Conservation (phyloP, 2,113 vertebrate genomes). For the Hydrochoerus hydrochaeris region DNA sequence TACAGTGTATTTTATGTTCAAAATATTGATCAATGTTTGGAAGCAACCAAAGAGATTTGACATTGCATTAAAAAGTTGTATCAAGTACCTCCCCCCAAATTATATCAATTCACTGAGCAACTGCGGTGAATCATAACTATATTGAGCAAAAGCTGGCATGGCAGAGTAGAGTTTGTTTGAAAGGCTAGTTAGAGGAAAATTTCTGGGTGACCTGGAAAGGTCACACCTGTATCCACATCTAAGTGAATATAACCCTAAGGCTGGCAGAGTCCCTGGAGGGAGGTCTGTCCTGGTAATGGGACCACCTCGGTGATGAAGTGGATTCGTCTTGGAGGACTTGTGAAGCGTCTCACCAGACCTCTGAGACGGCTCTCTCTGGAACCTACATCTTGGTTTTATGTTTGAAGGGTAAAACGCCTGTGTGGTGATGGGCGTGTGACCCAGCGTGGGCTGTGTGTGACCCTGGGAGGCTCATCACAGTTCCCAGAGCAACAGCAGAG, state of each 20-base stretch:
- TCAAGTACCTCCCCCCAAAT: background rate
- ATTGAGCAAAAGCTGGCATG: background rate
- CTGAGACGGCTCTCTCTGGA: background rate
- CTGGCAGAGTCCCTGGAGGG: background rate
- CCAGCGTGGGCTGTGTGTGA: background rate
- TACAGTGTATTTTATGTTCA: slow-evolving; percentile 38
- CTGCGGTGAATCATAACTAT: slow-evolving; percentile 7
- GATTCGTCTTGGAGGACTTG: background rate
- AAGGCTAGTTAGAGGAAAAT: background rate
- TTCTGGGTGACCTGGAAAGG: background rate
- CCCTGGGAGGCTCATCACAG: background rate
- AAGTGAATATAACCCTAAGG: background rate
- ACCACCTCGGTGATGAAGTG: background rate
- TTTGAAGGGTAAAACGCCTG: background rate
- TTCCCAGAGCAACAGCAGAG: background rate
- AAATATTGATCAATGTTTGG: slow-evolving; percentile 36
- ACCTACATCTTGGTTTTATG: background rate
- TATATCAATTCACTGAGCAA: background rate
- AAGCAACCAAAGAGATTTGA: background rate
- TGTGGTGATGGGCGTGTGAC: background rate
- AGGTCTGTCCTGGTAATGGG: background rate
- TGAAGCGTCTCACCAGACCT: background rate
- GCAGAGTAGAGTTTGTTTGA: background rate
- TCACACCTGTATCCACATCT: background rate
- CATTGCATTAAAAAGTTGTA: slow-evolving; percentile 3